Percentiles rank a stretch among this genome's conserved stretches.
Conservation (phyloP, 2,888 invertebrate genomes). For the Drosophila dives region DNA sequence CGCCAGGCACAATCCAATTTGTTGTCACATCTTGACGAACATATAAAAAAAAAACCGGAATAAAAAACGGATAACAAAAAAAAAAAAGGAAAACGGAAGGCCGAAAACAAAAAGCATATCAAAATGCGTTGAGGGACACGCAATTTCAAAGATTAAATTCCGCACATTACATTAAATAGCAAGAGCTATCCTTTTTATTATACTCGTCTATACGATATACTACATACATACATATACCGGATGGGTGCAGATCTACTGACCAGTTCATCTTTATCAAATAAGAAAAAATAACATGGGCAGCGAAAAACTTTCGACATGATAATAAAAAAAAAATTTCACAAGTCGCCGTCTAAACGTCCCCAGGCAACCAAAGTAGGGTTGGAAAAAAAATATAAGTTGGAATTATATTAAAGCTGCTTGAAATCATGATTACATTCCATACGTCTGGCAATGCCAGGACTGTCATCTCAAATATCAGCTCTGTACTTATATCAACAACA, state of each 20-base stretch:
- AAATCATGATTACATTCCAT: slow-evolving; percentile 67
- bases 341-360: slow-evolving; percentile 15
- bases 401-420: slow-evolving; percentile 68
- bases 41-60: slow-evolving; percentile 28
- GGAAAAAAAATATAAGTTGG: neutral
- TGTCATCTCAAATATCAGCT: slow-evolving; percentile 21
- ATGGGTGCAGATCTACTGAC: slow-evolving; percentile 34
- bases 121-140: slow-evolving; percentile 54
- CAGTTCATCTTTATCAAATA: slow-evolving; percentile 70
- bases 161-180: slow-evolving; percentile 61
- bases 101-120: slow-evolving; percentile 40
- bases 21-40: slow-evolving; percentile 66
- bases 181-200: slow-evolving; percentile 48
- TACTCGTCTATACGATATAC: slow-evolving; percentile 4
- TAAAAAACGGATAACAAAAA: slow-evolving; percentile 5
- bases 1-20: slow-evolving; percentile 73
- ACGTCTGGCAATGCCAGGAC: slow-evolving; percentile 52
- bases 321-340: slow-evolving; percentile 73
- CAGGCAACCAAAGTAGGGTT: slow-evolving; percentile 21
- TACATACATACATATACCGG: neutral
- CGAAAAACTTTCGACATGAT: slow-evolving; percentile 67
- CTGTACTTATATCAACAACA: slow-evolving; percentile 33
- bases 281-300: slow-evolving; percentile 47
- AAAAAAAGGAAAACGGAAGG: neutral
- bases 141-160: slow-evolving; percentile 73